Evolutionary conservation across 2,113 vertebrate genomes (phyloP).

Genomic region (Python bivittatus): DNA sequence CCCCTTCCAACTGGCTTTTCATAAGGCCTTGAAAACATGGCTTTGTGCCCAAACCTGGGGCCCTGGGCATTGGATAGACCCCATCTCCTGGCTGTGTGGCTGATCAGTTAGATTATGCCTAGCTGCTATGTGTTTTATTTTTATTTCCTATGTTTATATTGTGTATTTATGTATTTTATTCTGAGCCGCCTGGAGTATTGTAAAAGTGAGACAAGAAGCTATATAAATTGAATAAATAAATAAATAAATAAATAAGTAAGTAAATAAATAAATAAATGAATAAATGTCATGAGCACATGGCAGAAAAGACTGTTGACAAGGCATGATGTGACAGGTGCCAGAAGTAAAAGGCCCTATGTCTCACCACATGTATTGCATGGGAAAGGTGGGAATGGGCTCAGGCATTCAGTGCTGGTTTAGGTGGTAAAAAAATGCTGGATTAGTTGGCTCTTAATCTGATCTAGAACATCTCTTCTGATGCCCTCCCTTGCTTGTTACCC

Average conservation of each 20-base stretch:
- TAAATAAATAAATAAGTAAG: not conserved
- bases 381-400: not conserved
- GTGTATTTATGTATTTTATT: not conserved
- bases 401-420: not conserved
- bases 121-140: not conserved
- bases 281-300: not conserved
- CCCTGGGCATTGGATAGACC: not conserved
- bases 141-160: not conserved
- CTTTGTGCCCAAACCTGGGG: not conserved
- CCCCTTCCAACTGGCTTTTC: not conserved
- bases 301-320: not conserved
- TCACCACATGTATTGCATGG: not conserved
- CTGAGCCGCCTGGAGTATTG: not conserved
- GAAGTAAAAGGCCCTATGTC: not conserved
- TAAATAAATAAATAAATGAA: not conserved
- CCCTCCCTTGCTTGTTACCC: not conserved
- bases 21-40: not conserved
- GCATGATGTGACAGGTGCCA: not conserved
- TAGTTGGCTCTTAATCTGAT: not conserved
- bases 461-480: not conserved
- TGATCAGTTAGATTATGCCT: not conserved
- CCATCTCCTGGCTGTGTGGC: not conserved
- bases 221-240: not conserved
- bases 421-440: not conserved
- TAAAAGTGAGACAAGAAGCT: not conserved